These are phyloP conservation scores for Chaetops frenatus DNA, from an alignment of 2,113 vertebrate species.

Conservation along the genomic window DNA sequence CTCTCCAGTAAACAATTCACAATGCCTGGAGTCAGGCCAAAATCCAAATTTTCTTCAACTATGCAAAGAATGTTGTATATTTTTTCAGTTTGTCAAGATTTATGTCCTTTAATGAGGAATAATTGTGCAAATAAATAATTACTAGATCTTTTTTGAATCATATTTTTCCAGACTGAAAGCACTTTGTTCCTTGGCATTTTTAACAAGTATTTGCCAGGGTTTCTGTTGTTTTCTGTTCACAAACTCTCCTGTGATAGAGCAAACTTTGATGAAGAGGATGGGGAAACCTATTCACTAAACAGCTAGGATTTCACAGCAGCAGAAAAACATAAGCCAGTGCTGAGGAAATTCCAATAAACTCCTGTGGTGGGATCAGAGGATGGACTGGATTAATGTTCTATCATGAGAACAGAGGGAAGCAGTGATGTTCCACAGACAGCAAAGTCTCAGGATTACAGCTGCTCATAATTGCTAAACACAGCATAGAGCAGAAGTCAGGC, in stretches of 20 bases:
- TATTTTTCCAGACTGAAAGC: not conserved
- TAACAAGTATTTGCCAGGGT: not conserved
- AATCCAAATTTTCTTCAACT: not conserved
- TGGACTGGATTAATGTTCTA: not conserved
- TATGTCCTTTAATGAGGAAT: not conserved
- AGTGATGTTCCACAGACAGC: not conserved
- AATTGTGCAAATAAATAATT: constrained; percentile 9
- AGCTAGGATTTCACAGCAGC: not conserved
- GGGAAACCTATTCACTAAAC: not conserved
- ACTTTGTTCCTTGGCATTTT: not conserved
- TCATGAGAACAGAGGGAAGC: not conserved
- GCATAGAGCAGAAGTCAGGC: not conserved
- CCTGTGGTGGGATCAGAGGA: not conserved
- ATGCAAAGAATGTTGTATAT: constrained; percentile 15
- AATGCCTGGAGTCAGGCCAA: not conserved
- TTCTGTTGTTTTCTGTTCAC: not conserved
- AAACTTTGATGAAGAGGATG: not conserved
- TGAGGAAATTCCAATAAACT: not conserved
- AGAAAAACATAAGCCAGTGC: not conserved
- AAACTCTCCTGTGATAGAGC: not conserved
- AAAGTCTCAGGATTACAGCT: not conserved
- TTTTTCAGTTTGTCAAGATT: constrained; percentile 10
- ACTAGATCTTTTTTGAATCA: not conserved
- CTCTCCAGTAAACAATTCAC: not conserved
- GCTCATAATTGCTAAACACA: not conserved